These are phyloP conservation scores for Hyperoodon ampullatus DNA, from an alignment of 2,113 vertebrate species.

Conservation along the genomic window DNA sequence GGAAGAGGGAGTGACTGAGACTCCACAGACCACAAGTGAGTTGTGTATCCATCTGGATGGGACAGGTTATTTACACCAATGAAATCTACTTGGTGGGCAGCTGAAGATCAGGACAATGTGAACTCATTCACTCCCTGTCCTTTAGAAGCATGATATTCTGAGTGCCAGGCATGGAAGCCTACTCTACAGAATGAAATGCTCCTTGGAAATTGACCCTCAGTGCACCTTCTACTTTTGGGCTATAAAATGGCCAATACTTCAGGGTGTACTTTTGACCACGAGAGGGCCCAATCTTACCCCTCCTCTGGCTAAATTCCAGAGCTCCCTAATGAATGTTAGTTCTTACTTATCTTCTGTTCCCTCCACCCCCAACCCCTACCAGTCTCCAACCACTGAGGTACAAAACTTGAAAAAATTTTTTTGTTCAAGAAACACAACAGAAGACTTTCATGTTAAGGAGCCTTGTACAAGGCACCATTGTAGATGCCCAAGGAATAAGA, in stretches of 20 bases:
- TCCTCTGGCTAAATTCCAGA: not conserved
- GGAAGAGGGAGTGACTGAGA: not conserved
- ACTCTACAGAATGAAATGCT: not conserved
- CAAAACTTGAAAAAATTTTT: not conserved
- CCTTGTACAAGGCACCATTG: not conserved
- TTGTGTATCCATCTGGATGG: not conserved
- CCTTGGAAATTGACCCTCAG: fast-evolving
- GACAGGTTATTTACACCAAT: not conserved
- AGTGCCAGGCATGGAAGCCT: not conserved
- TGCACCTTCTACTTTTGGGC: not conserved
- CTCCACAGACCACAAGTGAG: not conserved
- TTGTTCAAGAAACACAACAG: not conserved
- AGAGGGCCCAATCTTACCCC: not conserved
- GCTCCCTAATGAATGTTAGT: too few species aligned
- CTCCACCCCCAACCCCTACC: too few species aligned
- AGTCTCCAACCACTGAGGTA: not conserved
- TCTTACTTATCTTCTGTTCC: not conserved
- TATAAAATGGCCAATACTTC: not conserved
- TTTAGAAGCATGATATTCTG: not conserved
- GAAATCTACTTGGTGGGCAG: conserved; percentile 9
- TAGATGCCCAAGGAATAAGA: not conserved
- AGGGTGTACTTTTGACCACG: not conserved
- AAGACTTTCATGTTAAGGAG: not conserved
- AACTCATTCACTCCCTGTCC: not conserved
- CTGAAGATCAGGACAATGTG: conserved; percentile 27